Percentiles rank a stretch among this genome's conserved stretches.
phyloP scores from a whole-genome alignment of 1,140 invertebrate species.

The Glossosoma conforme region DNA sequence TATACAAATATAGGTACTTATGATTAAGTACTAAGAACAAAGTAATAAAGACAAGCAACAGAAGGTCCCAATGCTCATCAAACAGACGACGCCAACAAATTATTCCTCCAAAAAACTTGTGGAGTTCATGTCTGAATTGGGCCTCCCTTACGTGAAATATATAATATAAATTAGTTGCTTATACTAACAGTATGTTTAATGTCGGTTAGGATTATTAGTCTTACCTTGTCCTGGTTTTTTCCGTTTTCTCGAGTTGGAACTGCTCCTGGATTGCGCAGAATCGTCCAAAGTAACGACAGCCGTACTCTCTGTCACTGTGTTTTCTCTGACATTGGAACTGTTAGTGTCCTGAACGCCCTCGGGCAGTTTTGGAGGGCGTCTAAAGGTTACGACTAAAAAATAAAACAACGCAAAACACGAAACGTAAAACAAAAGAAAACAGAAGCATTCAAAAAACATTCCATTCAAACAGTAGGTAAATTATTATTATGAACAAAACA shows the following conservation, averaged over 20 bases:
- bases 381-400: constrained; percentile 49
- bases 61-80: no score
- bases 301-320: constrained; percentile 31
- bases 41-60: no score
- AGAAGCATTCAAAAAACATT: constrained; percentile 13
- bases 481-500: no score
- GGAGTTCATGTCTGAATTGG: no score
- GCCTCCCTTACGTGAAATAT: no score
- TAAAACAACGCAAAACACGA: constrained; percentile 23
- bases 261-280: constrained; percentile 33
- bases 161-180: no score
- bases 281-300: constrained; percentile 34
- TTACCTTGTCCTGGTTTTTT: constrained; percentile 72
- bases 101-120: no score
- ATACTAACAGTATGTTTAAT: no score
- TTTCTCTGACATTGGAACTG: neutral
- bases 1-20: no score
- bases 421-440: constrained; percentile 21
- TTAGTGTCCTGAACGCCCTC: constrained; percentile 30
- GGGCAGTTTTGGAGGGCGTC: constrained; percentile 41
- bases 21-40: no score
- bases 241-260: constrained; percentile 58
- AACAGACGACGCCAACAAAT: no score
- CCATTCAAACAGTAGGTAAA: neutral
- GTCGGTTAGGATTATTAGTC: no score